phyloP scores from a whole-genome alignment of 1,140 invertebrate genomes.

The Drosophila micromelanica region DNA sequence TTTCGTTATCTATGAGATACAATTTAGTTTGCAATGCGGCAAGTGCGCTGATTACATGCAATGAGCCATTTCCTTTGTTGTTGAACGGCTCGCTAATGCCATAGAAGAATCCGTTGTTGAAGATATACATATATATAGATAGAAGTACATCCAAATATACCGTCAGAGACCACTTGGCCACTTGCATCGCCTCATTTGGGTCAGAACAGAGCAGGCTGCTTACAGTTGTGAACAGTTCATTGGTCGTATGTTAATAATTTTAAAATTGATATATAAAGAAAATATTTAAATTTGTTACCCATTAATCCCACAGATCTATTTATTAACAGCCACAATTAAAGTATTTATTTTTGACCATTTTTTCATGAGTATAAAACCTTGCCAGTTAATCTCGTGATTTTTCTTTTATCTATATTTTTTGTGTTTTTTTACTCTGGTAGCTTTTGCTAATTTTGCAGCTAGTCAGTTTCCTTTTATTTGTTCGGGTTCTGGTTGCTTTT shows the following conservation, averaged over 20 bases:
- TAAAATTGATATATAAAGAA: too few relatives aligned
- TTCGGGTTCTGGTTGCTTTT: background rate
- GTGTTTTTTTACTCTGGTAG: background rate
- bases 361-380: too few relatives aligned
- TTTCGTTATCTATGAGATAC: constrained; percentile 61
- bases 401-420: background rate
- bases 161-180: constrained; percentile 12
- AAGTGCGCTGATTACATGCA: constrained; percentile 63
- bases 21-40: constrained; percentile 55
- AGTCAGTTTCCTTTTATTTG: background rate
- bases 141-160: constrained; percentile 9
- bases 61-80: constrained; percentile 72
- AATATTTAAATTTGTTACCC: too few relatives aligned
- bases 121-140: background rate
- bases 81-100: constrained; percentile 28
- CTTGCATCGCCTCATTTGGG: constrained; percentile 45
- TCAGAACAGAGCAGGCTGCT: constrained; percentile 29
- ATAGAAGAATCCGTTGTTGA: constrained; percentile 19
- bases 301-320: too few relatives aligned
- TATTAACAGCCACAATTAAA: constrained; percentile 28
- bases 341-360: constrained; percentile 32
- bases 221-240: background rate
- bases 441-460: background rate
- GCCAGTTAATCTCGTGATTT: too few relatives aligned
- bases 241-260: too few relatives aligned